Evolutionary conservation across 1,140 invertebrate species (phyloP).

Genomic region (Drosophila lini): DNA sequence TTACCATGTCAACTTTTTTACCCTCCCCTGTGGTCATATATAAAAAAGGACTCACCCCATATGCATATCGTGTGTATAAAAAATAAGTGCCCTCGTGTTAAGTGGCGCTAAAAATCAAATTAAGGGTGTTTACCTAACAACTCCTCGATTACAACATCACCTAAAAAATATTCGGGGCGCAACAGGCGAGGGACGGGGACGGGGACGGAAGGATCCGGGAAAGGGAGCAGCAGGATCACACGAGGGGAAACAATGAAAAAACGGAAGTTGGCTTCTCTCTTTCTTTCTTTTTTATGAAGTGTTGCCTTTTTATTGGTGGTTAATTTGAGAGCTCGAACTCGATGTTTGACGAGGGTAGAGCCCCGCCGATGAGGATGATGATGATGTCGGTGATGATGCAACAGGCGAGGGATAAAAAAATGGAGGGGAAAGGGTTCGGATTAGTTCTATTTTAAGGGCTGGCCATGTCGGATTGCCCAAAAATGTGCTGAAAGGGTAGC

Average conservation of each 20-base stretch:
- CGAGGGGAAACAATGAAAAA: conserved; percentile 53
- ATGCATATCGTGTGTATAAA: conserved; percentile 45
- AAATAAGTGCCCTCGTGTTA: conserved; percentile 55
- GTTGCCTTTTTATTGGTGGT: conserved; percentile 81
- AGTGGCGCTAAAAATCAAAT: conserved; percentile 78
- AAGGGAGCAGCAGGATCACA: conserved; percentile 36
- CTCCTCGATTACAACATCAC: conserved; percentile 73
- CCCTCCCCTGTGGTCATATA: conserved; percentile 25
- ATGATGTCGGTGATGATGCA: conserved; percentile 57
- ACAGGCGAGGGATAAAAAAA: conserved; percentile 45
- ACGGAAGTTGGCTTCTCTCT: conserved; percentile 60
- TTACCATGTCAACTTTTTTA: conserved; percentile 69
- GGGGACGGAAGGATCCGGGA: conserved; percentile 25
- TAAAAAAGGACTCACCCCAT: conserved; percentile 64
- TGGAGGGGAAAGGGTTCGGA: conserved; percentile 42
- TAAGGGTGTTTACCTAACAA: conserved; percentile 72
- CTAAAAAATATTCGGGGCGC: conserved; percentile 54
- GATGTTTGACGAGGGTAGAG: conserved; percentile 65
- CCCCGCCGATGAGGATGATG: conserved; percentile 6
- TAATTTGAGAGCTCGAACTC: conserved; percentile 72
- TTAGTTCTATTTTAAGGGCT: conserved; percentile 54
- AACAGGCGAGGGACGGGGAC: conserved; percentile 33
- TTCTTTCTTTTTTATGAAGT: conserved; percentile 72
- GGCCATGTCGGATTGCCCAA: conserved; percentile 55
- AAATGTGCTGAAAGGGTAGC: conserved; percentile 70